Percentiles rank a stretch among this genome's conserved stretches.
Conservation (phyloP, 2,113 vertebrate species). For the Ictidomys tridecemlineatus region DNA sequence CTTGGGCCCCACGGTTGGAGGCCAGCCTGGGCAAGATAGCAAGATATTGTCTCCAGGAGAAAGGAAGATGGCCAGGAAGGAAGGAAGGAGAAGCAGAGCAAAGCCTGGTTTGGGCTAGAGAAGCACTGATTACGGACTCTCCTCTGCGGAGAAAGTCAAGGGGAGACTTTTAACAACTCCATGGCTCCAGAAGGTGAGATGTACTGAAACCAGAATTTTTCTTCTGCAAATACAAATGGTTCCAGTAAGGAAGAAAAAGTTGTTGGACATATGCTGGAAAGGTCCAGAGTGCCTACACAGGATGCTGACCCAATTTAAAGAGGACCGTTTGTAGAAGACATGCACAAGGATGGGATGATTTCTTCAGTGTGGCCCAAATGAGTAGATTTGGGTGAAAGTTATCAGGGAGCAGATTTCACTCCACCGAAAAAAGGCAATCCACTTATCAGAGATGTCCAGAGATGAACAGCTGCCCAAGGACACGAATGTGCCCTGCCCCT, state of each 20-base stretch:
- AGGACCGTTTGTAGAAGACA: not conserved
- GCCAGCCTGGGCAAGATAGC: no score
- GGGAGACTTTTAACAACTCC: not conserved
- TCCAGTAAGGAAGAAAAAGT: not conserved
- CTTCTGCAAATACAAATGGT: not conserved
- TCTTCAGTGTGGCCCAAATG: not conserved
- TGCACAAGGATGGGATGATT: not conserved
- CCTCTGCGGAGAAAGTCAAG: not conserved
- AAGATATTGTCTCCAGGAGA: not conserved
- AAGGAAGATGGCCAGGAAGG: not conserved
- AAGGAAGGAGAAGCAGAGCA: not conserved
- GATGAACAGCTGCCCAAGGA: not conserved
- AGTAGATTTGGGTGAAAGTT: not conserved
- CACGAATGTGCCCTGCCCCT: not conserved
- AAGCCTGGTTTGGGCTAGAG: not conserved
- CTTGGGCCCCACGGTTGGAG: no score
- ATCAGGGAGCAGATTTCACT: not conserved
- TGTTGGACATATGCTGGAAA: not conserved
- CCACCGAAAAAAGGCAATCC: not conserved
- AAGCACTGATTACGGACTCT: not conserved
- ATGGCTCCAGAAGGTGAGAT: not conserved
- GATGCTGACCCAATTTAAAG: not conserved
- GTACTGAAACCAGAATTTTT: not conserved
- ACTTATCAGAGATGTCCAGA: not conserved
- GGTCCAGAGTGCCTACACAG: no score